Evolutionary conservation across 1,140 invertebrate genomes (phyloP).

Genomic region (Tenebrio molitor): DNA sequence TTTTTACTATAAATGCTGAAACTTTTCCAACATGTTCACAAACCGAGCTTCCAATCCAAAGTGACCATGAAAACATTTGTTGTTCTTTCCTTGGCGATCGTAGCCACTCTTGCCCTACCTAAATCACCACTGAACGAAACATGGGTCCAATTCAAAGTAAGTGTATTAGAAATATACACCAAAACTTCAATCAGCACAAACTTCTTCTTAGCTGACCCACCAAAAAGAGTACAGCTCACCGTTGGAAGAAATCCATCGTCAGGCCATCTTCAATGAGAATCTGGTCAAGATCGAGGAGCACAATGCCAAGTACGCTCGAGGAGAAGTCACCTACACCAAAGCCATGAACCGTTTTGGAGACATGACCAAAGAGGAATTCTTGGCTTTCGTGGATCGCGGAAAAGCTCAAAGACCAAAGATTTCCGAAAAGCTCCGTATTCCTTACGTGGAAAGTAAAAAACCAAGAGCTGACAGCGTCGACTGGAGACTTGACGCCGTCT

Average conservation of each 20-base stretch:
- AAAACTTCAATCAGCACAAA: background rate
- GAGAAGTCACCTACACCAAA: conserved; percentile 12
- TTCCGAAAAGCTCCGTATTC: background rate
- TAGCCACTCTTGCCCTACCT: conserved; percentile 2
- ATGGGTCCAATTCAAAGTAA: conserved; percentile 23
- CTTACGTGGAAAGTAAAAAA: background rate
- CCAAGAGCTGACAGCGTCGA: conserved; percentile 4
- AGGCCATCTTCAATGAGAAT: conserved; percentile 65
- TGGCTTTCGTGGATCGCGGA: conserved; percentile 18
- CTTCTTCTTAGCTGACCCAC: conserved; percentile 70
- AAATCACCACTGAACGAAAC: background rate
- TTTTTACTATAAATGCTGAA: background rate
- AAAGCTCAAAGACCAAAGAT: background rate
- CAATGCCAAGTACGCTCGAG: conserved; percentile 20
- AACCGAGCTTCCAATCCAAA: background rate
- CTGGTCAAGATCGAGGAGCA: conserved; percentile 34
- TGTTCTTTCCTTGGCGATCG: background rate
- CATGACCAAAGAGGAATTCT: conserved; percentile 34
- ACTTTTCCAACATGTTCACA: background rate
- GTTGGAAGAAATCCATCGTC: conserved; percentile 81
- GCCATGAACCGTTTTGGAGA: conserved; percentile 34
- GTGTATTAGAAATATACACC: background rate
- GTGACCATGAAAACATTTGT: conserved; percentile 8
- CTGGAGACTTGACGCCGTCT: conserved; percentile 71
- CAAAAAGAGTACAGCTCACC: conserved; percentile 77